These are phyloP conservation scores for Cyclopterus lumpus DNA, from an alignment of 2,797 vertebrate species.

Conservation along the genomic window DNA sequence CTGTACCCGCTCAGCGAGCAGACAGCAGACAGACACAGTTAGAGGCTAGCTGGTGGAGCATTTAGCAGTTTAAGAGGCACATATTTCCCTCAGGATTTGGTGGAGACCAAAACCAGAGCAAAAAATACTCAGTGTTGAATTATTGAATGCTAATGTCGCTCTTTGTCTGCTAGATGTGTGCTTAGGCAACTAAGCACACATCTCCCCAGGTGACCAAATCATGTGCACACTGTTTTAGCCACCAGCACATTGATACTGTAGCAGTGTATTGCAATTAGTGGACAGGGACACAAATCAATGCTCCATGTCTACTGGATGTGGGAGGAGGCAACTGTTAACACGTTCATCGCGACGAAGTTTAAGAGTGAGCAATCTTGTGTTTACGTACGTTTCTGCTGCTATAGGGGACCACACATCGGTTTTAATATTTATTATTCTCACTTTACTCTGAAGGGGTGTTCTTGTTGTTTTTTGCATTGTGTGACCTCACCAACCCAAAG, in stretches of 20 bases:
- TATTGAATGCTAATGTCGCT: neutral
- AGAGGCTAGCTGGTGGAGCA: neutral
- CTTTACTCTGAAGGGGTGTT: neutral
- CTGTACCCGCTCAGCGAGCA: neutral
- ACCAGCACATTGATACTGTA: neutral
- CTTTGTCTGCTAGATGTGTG: neutral
- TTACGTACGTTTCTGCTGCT: neutral
- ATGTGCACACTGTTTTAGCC: neutral
- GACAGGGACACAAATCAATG: neutral
- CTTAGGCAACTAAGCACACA: neutral
- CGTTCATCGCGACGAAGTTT: neutral
- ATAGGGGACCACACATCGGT: neutral
- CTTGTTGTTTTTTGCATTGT: neutral
- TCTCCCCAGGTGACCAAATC: neutral
- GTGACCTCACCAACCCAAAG: neutral
- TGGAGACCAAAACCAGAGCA: neutral
- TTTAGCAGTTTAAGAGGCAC: neutral
- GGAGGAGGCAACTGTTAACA: neutral
- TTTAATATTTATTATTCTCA: neutral
- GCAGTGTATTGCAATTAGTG: neutral
- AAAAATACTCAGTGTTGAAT: neutral
- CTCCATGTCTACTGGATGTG: neutral
- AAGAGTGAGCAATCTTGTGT: neutral
- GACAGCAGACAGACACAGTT: neutral
- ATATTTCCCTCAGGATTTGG: neutral